Evolutionary conservation across 2,888 invertebrate species (phyloP).

Genomic region (Meiosimyza platycephala): DNA sequence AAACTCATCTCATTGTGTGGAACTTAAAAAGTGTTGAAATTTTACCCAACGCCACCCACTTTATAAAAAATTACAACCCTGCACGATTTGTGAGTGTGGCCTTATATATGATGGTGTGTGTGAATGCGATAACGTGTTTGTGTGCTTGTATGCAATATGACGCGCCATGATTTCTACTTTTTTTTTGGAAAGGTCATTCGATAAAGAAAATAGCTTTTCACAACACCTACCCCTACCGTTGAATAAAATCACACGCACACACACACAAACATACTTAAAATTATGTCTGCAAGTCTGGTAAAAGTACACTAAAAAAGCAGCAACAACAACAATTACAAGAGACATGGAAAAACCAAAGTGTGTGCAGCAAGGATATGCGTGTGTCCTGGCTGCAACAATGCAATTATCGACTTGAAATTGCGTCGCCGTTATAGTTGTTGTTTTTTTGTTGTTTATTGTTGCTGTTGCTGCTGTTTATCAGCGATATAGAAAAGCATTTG

Average conservation of each 20-base stretch:
- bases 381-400: constrained; percentile 10
- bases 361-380: constrained; percentile 26
- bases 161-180: too few species aligned
- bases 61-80: constrained; percentile 4
- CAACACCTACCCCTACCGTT: too few species aligned
- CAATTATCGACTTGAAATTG: constrained; percentile 19
- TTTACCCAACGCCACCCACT: background rate
- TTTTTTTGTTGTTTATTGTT: background rate
- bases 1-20: background rate
- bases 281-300: too few species aligned
- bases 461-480: background rate
- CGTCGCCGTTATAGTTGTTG: constrained; percentile 4
- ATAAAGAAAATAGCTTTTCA: background rate
- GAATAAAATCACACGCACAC: too few species aligned
- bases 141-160: too few species aligned
- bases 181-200: constrained; percentile 4
- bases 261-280: too few species aligned
- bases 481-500: background rate
- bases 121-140: too few species aligned
- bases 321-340: background rate
- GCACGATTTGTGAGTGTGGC: background rate
- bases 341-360: background rate
- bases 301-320: background rate
- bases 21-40: constrained; percentile 5
- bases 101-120: too few species aligned